A percentile compares a stretch with the other conserved stretches of the same genome.
phyloP scores from a whole-genome alignment of 2,113 vertebrate species.

The Chamaetylas fuelleborni region DNA sequence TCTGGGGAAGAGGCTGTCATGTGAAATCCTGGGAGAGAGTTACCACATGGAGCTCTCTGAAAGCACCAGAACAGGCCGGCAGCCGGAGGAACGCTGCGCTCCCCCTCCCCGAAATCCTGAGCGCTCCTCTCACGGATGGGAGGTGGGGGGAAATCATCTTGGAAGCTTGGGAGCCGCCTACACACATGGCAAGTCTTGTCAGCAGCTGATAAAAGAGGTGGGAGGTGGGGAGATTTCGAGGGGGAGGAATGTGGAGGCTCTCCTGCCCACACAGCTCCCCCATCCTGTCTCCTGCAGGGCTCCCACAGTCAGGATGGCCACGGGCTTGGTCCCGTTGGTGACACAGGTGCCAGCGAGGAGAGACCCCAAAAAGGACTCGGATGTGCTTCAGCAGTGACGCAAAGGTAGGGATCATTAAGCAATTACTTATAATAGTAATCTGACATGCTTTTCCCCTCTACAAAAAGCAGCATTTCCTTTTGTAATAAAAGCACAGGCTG shows the following conservation, averaged over 20 bases:
- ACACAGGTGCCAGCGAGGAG: neutral
- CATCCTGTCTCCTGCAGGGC: neutral
- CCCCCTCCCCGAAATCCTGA: constrained; percentile 24
- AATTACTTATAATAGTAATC: neutral
- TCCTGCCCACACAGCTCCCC: rapidly evolving
- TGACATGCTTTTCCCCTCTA: neutral
- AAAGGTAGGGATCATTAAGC: neutral
- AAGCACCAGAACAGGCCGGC: neutral
- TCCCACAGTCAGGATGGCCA: neutral
- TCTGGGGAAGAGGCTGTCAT: constrained; percentile 25
- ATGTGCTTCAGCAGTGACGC: neutral
- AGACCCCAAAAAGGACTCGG: neutral
- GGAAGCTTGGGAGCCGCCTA: constrained; percentile 43
- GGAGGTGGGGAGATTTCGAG: constrained; percentile 38
- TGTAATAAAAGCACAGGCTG: constrained; percentile 20
- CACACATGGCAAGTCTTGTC: constrained; percentile 24
- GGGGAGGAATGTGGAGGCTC: neutral
- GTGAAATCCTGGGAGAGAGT: constrained; percentile 32
- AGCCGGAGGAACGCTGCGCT: neutral
- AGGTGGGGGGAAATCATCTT: neutral
- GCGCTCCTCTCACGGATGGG: neutral
- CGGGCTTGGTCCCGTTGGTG: neutral
- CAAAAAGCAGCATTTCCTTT: constrained; percentile 33
- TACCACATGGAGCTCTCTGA: neutral
- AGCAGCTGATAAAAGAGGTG: constrained; percentile 47